phyloP scores from a whole-genome alignment of 2,888 invertebrate species.

The Lepidonotus clava region DNA sequence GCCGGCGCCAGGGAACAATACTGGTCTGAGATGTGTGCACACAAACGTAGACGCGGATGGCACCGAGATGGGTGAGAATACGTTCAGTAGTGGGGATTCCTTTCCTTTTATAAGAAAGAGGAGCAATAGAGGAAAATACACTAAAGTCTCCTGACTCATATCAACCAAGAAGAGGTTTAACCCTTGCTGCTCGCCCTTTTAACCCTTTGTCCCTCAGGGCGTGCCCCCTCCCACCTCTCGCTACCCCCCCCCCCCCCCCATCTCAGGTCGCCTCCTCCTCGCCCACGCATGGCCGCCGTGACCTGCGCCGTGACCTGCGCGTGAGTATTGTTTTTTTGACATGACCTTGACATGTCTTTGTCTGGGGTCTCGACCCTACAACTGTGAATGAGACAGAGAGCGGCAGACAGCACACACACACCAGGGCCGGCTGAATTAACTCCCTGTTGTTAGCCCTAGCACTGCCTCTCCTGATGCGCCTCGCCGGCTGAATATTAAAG shows the following conservation, averaged over 20 bases:
- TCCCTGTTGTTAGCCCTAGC: too few species aligned
- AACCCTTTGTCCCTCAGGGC: constrained; percentile 6
- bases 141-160: not conserved
- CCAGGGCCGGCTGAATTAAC: too few species aligned
- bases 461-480: not conserved
- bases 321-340: constrained; percentile 18
- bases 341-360: constrained; percentile 33
- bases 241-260: not conserved
- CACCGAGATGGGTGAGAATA: too few species aligned
- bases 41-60: too few species aligned
- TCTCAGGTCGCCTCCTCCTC: not conserved
- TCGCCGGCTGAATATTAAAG: constrained; percentile 8
- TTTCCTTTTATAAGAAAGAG: too few species aligned
- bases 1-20: not conserved
- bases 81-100: too few species aligned
- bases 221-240: not conserved
- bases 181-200: not conserved
- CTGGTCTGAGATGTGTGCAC: too few species aligned
- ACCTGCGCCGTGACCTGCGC: constrained; percentile 26
- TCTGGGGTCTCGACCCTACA: constrained; percentile 36
- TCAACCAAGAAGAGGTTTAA: not conserved
- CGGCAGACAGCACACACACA: not conserved
- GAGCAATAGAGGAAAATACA: not conserved
- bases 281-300: constrained; percentile 26
- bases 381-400: constrained; percentile 13